A percentile compares a stretch with the other conserved stretches of the same genome.
Evolutionary conservation across 2,797 vertebrate species (phyloP).

Genomic region (Sebastes itinus): DNA sequence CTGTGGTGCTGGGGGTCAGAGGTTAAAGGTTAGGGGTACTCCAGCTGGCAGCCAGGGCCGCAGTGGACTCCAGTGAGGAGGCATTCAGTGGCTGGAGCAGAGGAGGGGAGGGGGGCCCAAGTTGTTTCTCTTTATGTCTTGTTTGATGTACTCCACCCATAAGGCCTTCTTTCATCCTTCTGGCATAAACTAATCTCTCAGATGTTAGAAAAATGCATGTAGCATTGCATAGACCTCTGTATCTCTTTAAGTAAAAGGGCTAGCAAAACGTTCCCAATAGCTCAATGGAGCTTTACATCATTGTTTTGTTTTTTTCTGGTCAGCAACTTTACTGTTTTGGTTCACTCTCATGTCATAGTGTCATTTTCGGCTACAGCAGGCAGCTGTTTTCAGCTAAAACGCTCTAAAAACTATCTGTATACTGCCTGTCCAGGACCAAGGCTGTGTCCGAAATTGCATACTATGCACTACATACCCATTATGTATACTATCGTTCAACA

Average conservation of each 20-base stretch:
- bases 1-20: conserved; percentile 66
- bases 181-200: conserved; percentile 19
- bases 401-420: background rate
- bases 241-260: background rate
- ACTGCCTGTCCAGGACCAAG: background rate
- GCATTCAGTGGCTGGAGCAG: conserved; percentile 72
- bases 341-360: background rate
- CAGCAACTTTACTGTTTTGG: background rate
- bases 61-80: conserved; percentile 75
- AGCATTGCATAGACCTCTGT: background rate
- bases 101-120: conserved; percentile 14
- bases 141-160: conserved; percentile 49
- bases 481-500: too few relatives aligned
- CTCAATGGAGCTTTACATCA: background rate
- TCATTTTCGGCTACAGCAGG: background rate
- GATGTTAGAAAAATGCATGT: conserved; percentile 9
- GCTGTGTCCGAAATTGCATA: too few relatives aligned
- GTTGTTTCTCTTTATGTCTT: conserved; percentile 36
- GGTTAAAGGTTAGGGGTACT: conserved; percentile 80
- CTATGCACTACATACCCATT: too few relatives aligned
- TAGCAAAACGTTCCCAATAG: background rate
- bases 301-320: background rate
- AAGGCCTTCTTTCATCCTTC: conserved; percentile 6
- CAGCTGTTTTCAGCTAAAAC: background rate
- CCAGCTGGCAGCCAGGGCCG: conserved; percentile 84